Percentiles rank a stretch among this genome's conserved stretches.
These are phyloP conservation scores for Delichon dasypus DNA, from an alignment of 2,797 vertebrate genomes.

Conservation along the genomic window DNA sequence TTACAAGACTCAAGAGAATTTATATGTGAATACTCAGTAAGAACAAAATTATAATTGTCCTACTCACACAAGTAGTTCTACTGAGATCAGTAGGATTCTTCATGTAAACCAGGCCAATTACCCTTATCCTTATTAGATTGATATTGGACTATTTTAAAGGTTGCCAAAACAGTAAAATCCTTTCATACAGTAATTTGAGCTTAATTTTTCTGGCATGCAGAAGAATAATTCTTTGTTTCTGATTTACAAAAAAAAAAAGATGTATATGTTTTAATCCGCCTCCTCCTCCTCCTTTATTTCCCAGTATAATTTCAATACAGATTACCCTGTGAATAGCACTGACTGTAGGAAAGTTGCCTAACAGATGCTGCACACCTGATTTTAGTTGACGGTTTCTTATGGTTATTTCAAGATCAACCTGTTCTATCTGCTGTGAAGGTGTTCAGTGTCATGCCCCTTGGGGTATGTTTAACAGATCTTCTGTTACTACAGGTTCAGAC, in stretches of 20 bases:
- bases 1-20: not conserved
- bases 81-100: not conserved
- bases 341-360: not conserved
- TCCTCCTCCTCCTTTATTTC: not conserved
- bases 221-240: not conserved
- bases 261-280: not conserved
- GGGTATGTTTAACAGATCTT: not conserved
- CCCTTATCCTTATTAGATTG: not conserved
- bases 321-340: not conserved
- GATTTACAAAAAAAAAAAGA: not conserved
- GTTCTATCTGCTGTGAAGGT: not conserved
- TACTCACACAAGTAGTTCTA: not conserved
- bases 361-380: not conserved
- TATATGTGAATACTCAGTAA: not conserved
- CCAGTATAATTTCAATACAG: not conserved
- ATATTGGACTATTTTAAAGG: not conserved
- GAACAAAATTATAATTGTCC: not conserved
- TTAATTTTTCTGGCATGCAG: not conserved
- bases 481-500: not conserved
- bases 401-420: not conserved
- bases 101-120: not conserved
- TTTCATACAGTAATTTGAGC: not conserved
- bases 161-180: not conserved
- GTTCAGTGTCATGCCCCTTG: not conserved
- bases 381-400: not conserved